Conservation (phyloP, 2,888 invertebrate genomes). For the Silvanus unidentatus region DNA sequence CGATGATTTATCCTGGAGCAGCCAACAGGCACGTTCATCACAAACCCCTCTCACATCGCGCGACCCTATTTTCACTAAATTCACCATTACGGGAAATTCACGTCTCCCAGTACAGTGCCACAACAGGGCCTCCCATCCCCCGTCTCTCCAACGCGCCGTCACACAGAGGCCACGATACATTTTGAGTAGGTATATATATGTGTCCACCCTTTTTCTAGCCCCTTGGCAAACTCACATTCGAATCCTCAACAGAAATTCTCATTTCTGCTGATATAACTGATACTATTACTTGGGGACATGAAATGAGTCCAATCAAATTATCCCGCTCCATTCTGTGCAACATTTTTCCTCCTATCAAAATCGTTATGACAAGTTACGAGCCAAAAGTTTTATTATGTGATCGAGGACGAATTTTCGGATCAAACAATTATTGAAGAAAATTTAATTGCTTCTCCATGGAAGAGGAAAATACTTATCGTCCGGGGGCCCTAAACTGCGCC, state of each 20-base stretch:
- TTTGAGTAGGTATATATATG: too few species aligned
- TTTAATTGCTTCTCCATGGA: not conserved
- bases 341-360: conserved; percentile 17
- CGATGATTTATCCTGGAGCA: not conserved
- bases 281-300: conserved; percentile 22
- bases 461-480: too few species aligned
- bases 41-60: not conserved
- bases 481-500: too few species aligned
- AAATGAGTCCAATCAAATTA: conserved; percentile 26
- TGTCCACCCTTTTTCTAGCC: too few species aligned
- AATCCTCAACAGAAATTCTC: conserved; percentile 9
- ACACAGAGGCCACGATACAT: too few species aligned
- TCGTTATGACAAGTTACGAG: conserved; percentile 18
- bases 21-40: not conserved
- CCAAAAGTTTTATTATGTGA: conserved; percentile 13
- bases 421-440: conserved; percentile 1
- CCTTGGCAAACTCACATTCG: not conserved
- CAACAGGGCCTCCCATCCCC: too few species aligned
- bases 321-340: conserved; percentile 16
- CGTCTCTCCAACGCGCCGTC: too few species aligned
- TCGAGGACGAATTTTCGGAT: conserved; percentile 2
- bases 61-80: too few species aligned
- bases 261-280: conserved; percentile 21
- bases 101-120: too few species aligned
- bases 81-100: too few species aligned